Evolutionary conservation across 2,113 vertebrate genomes (phyloP).

Genomic region (Erinaceus europaeus): DNA sequence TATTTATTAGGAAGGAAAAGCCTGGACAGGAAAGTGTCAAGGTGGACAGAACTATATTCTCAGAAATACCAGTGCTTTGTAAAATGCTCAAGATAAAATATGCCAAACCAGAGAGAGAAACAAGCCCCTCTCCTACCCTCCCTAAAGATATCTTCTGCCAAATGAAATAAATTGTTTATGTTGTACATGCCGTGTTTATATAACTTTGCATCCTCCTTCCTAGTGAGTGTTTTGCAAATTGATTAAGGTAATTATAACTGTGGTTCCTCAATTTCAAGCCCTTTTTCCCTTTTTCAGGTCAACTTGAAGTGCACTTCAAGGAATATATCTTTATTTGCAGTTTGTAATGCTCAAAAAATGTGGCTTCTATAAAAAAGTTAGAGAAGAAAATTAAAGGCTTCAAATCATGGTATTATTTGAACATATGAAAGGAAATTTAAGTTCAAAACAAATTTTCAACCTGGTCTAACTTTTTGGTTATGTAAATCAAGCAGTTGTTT

Average conservation of each 20-base stretch:
- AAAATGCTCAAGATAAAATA: neutral
- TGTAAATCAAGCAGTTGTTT: neutral
- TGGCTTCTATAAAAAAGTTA: conserved; percentile 14
- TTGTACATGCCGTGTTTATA: neutral
- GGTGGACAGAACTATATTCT: neutral
- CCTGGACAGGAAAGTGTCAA: neutral
- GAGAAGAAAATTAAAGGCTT: neutral
- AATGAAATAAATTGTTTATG: conserved; percentile 9
- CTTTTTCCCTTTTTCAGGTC: conserved; percentile 44
- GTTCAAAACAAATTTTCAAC: neutral
- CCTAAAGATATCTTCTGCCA: conserved; percentile 18
- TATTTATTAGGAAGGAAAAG: neutral
- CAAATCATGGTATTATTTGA: neutral
- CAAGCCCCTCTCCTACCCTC: neutral
- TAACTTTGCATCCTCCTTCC: conserved; percentile 29
- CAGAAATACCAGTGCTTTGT: neutral
- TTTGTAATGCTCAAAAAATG: conserved; percentile 15
- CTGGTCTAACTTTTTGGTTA: neutral
- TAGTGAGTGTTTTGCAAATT: conserved; percentile 24
- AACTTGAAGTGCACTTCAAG: conserved; percentile 27
- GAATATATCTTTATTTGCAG: neutral
- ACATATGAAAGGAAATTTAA: neutral
- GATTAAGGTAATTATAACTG: conserved; percentile 36
- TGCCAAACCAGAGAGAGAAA: neutral
- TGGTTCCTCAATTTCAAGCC: conserved; percentile 55